A percentile compares a stretch with the other conserved stretches of the same genome.
Conservation (phyloP, 2,888 invertebrate species). For the Tricholauxania praeusta region DNA sequence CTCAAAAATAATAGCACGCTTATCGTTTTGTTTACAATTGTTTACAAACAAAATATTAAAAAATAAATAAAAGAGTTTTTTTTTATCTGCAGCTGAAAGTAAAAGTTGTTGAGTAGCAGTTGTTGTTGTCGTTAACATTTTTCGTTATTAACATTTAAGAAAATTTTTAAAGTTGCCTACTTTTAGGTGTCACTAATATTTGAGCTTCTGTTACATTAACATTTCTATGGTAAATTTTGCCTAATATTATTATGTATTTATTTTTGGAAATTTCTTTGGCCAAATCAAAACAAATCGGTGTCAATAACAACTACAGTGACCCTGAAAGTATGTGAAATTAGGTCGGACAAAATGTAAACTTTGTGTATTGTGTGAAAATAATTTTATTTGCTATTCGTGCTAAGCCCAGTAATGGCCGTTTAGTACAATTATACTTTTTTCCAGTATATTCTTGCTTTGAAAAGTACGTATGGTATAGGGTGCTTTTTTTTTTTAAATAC, state of each 20-base stretch:
- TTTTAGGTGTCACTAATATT: not conserved
- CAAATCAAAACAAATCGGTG: no score
- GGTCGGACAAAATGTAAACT: not conserved
- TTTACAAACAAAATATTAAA: conserved; percentile 32
- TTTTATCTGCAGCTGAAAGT: conserved; percentile 18
- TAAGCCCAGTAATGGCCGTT: no score
- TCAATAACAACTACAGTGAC: not conserved
- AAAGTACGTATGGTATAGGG: no score
- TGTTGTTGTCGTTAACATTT: not conserved
- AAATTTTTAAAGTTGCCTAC: not conserved
- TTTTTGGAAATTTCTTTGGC: not conserved
- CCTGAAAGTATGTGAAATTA: conserved; percentile 19
- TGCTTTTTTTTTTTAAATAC: no score
- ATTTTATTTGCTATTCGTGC: no score
- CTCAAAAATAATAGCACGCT: not conserved
- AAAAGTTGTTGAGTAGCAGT: conserved; percentile 34
- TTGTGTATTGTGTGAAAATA: no score
- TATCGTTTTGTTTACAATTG: conserved; percentile 25
- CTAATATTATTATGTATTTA: no score
- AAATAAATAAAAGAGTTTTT: not conserved
- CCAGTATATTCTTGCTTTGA: no score
- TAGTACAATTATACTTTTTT: no score
- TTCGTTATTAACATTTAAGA: no score
- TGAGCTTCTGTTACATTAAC: not conserved
- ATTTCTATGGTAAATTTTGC: not conserved